Conservation (phyloP, 2,888 invertebrate genomes). For the Cremastobaeus sp. region DNA sequence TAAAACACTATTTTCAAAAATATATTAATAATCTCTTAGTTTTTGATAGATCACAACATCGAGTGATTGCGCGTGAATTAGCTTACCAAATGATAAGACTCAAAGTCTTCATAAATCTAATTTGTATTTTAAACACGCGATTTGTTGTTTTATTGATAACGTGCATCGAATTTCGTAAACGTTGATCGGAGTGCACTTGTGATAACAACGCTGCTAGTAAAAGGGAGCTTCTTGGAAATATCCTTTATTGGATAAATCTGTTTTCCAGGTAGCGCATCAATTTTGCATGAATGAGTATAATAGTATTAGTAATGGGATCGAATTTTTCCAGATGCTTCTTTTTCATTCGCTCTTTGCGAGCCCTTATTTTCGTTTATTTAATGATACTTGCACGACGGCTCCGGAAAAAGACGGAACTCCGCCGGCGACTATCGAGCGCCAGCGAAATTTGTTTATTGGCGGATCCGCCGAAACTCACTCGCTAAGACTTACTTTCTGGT, state of each 20-base stretch:
- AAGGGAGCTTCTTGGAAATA: conserved; percentile 28
- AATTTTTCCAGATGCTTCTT: conserved; percentile 14
- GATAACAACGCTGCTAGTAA: conserved; percentile 31
- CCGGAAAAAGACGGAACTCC: conserved; percentile 3
- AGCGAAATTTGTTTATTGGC: conserved; percentile 21
- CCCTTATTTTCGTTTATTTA: conserved; percentile 38
- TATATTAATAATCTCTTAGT: no score
- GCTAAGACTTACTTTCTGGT: no score
- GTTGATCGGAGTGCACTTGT: conserved; percentile 24
- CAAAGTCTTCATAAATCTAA: no score
- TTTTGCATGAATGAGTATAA: conserved; percentile 40
- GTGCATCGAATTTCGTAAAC: conserved; percentile 13
- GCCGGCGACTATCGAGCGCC: no score
- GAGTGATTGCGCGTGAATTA: no score
- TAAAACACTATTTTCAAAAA: no score
- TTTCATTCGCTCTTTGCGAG: conserved; percentile 25
- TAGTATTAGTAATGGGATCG: conserved; percentile 27
- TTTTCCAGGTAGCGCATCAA: conserved; percentile 39
- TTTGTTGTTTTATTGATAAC: no score
- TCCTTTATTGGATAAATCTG: conserved; percentile 45
- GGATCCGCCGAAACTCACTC: neutral
- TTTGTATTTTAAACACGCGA: no score
- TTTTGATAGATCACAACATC: no score
- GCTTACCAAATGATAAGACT: no score
- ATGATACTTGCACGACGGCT: conserved; percentile 30